These are phyloP conservation scores for Lamproptera curius DNA, from an alignment of 2,888 invertebrate genomes.

Conservation along the genomic window DNA sequence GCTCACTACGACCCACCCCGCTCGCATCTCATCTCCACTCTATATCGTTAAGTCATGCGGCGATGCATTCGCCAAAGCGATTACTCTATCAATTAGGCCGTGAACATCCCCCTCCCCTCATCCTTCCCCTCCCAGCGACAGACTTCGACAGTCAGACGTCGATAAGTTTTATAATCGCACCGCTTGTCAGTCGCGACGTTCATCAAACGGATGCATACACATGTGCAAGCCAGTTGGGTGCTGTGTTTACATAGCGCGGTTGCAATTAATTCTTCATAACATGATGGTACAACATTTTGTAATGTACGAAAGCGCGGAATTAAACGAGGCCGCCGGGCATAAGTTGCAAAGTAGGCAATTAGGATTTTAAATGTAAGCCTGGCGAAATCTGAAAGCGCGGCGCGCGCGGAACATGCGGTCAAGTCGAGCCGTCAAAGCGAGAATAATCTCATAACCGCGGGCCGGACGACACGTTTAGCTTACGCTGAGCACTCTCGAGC, in stretches of 20 bases:
- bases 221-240: not conserved
- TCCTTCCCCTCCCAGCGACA: too few species aligned
- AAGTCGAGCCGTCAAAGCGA: slow-evolving; percentile 63
- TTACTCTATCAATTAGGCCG: slow-evolving; percentile 39
- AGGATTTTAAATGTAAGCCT: slow-evolving; percentile 53
- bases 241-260: not conserved
- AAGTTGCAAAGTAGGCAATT: slow-evolving; percentile 55
- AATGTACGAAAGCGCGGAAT: not conserved
- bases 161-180: slow-evolving; percentile 26
- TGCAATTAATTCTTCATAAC: not conserved
- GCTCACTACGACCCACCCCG: too few species aligned
- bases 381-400: slow-evolving; percentile 49
- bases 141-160: slow-evolving; percentile 31
- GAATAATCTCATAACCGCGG: slow-evolving; percentile 71
- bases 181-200: not conserved
- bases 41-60: slow-evolving; percentile 39
- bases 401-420: slow-evolving; percentile 45
- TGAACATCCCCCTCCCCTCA: slow-evolving; percentile 33
- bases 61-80: slow-evolving; percentile 32
- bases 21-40: slow-evolving; percentile 29
- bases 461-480: slow-evolving; percentile 58
- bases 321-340: slow-evolving; percentile 32
- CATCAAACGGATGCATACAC: slow-evolving; percentile 10
- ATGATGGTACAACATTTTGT: too few species aligned
- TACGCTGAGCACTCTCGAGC: slow-evolving; percentile 60